Percentiles rank a stretch among this genome's conserved stretches.
phyloP scores from a whole-genome alignment of 2,113 vertebrate genomes.

The Pygathrix nemaeus region DNA sequence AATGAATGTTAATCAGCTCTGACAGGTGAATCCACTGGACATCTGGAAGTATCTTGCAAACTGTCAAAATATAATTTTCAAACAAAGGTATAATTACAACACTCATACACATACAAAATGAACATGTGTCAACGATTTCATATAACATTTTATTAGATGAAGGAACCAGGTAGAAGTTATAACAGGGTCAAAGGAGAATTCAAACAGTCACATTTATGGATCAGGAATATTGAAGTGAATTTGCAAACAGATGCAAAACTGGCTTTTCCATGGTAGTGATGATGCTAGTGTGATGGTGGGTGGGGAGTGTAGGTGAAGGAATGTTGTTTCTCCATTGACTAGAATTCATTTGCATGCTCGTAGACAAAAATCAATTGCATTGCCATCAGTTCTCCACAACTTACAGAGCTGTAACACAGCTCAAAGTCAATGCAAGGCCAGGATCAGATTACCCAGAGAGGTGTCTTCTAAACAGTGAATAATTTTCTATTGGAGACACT shows the following conservation, averaged over 20 bases:
- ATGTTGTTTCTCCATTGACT: background rate
- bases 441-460: background rate
- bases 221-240: background rate
- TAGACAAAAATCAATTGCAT: background rate
- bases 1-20: background rate
- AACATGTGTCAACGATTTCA: background rate
- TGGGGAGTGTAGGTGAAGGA: background rate
- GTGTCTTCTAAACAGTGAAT: background rate
- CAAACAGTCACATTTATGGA: background rate
- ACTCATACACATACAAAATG: background rate
- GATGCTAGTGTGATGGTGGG: background rate
- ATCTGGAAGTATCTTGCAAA: background rate
- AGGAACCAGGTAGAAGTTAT: background rate
- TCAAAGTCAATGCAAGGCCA: background rate
- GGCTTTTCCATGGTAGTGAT: background rate
- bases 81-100: background rate
- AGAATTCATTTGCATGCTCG: background rate
- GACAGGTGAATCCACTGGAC: background rate
- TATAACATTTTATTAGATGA: background rate
- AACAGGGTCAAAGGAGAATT: background rate
- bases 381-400: background rate
- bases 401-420: background rate
- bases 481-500: background rate
- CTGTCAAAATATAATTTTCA: background rate
- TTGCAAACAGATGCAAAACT: background rate